phyloP scores from a whole-genome alignment of 2,888 invertebrate genomes.

The Herminia tarsipennalis region DNA sequence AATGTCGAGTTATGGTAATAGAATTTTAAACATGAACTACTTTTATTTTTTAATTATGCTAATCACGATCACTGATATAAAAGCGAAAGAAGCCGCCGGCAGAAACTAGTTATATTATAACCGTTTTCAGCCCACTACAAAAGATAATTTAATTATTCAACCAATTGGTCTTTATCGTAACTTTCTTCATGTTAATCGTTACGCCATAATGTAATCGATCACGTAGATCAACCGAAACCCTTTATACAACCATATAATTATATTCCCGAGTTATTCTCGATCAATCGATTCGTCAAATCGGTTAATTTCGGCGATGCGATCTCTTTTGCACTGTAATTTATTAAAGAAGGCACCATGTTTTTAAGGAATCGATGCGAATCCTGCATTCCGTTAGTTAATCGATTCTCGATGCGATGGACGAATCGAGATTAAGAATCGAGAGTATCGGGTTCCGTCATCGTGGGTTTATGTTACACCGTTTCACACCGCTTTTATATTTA shows the following conservation, averaged over 20 bases:
- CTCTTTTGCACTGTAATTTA: conserved; percentile 49
- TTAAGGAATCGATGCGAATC: conserved; percentile 51
- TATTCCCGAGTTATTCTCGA: background rate
- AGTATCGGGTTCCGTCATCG: conserved; percentile 46
- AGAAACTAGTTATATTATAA: too few species aligned
- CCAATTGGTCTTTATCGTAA: conserved; percentile 10
- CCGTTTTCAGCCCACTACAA: background rate
- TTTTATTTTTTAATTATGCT: too few species aligned
- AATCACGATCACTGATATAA: background rate
- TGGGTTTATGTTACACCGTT: conserved; percentile 47
- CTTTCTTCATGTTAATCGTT: background rate
- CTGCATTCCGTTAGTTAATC: conserved; percentile 57
- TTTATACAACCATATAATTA: conserved; percentile 9
- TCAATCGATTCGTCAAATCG: conserved; percentile 14
- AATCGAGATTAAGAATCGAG: conserved; percentile 58
- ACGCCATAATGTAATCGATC: conserved; percentile 19
- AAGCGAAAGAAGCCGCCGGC: background rate
- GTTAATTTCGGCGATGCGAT: conserved; percentile 47
- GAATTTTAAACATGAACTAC: too few species aligned
- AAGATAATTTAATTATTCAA: conserved; percentile 7
- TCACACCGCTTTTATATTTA: too few species aligned
- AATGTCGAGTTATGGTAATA: too few species aligned
- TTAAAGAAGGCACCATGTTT: conserved; percentile 42
- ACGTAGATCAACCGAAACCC: conserved; percentile 20
- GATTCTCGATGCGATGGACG: conserved; percentile 58